Conservation (phyloP, 1,140 invertebrate genomes). For the Phocides pigmalion region DNA sequence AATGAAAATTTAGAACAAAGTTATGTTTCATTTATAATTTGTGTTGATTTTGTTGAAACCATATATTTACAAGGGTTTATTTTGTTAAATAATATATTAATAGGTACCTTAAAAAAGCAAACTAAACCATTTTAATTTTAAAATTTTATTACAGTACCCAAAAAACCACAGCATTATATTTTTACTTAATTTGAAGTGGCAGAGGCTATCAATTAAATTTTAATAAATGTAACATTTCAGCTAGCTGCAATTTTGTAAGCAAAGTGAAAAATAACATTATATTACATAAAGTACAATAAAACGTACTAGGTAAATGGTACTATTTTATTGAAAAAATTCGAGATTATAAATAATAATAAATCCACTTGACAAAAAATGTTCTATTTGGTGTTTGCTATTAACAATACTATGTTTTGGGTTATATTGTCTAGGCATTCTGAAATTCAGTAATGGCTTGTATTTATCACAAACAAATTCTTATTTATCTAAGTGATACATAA, state of each 20-base stretch:
- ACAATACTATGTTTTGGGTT: background rate
- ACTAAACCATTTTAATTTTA: background rate
- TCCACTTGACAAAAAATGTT: no score
- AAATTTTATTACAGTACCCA: background rate
- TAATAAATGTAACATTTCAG: no score
- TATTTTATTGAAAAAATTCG: no score
- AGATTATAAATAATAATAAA: background rate
- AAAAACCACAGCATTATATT: background rate
- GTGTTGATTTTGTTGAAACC: constrained; percentile 61
- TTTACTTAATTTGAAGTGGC: background rate
- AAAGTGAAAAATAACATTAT: no score
- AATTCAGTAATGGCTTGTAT: background rate
- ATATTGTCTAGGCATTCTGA: constrained; percentile 5
- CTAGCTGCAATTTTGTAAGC: no score
- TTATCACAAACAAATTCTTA: constrained; percentile 13
- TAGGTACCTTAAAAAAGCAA: constrained; percentile 23
- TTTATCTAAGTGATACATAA: background rate
- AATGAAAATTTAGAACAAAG: constrained; percentile 70
- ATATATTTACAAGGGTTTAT: constrained; percentile 56
- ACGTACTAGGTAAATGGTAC: no score
- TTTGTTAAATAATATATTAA: constrained; percentile 65
- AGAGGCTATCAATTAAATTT: no score
- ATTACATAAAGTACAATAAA: no score
- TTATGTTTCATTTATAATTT: constrained; percentile 61
- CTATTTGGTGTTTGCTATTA: no score